These are phyloP conservation scores for Brienomyrus longianalis DNA, from an alignment of 2,113 vertebrate species.

Conservation along the genomic window DNA sequence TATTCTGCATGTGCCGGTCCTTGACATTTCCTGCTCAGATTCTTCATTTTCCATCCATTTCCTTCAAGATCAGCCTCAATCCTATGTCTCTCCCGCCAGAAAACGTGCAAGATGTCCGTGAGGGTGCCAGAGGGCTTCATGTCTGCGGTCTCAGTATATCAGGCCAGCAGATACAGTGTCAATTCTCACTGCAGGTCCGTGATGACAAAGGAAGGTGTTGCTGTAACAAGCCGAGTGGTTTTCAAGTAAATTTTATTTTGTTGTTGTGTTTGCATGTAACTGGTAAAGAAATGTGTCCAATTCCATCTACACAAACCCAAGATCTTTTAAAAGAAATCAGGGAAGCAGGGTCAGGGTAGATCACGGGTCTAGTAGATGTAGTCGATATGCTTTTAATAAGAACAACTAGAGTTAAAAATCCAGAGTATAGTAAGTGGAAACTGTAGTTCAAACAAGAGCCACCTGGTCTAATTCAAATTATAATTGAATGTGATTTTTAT, in stretches of 20 bases:
- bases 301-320: background rate
- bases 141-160: background rate
- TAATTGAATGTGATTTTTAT: constrained; percentile 17
- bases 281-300: background rate
- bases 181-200: background rate
- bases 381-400: background rate
- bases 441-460: constrained; percentile 13
- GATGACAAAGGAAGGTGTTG: background rate
- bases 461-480: constrained; percentile 15
- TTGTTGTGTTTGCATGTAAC: background rate
- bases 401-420: background rate
- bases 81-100: background rate
- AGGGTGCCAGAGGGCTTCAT: background rate
- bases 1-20: background rate
- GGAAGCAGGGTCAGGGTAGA: background rate
- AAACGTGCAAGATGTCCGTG: background rate
- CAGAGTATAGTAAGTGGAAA: background rate
- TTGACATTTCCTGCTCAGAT: background rate
- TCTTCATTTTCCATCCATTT: background rate
- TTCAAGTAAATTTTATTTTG: background rate
- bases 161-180: background rate
- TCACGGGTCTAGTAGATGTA: background rate
- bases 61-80: background rate
- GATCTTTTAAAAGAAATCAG: background rate
- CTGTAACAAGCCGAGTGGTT: background rate